phyloP scores from a whole-genome alignment of 2,888 invertebrate genomes.

The Synergus gifuensis region DNA sequence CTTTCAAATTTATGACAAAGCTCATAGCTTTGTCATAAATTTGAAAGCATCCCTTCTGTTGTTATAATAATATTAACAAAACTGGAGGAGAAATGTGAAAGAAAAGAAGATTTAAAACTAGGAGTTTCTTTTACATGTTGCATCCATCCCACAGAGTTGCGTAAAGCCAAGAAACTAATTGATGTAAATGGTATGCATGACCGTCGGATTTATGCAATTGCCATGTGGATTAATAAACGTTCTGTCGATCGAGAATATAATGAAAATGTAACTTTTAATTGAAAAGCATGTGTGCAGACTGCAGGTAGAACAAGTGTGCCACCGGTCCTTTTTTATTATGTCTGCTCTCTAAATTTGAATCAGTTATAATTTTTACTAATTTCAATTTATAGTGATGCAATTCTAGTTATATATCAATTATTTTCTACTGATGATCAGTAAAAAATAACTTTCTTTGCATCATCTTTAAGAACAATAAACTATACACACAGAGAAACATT shows the following conservation, averaged over 20 bases:
- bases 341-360: not conserved
- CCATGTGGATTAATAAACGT: conserved; percentile 43
- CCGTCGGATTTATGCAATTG: conserved; percentile 44
- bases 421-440: too few species aligned
- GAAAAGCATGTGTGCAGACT: conserved; percentile 38
- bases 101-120: conserved; percentile 1
- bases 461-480: not conserved
- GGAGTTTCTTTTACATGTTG: conserved; percentile 16
- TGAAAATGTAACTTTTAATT: conserved; percentile 36
- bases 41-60: not conserved
- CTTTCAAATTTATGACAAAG: too few species aligned
- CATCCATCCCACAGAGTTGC: conserved; percentile 32
- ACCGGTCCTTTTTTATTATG: conserved; percentile 29
- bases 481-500: not conserved
- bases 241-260: conserved; percentile 34
- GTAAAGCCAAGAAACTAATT: conserved; percentile 44
- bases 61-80: not conserved
- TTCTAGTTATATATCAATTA: too few species aligned
- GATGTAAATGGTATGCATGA: conserved; percentile 41
- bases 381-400: too few species aligned
- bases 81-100: not conserved
- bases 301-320: conserved; percentile 23
- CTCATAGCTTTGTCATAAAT: not conserved
- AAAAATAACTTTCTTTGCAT: not conserved
- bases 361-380: too few species aligned